phyloP scores from a whole-genome alignment of 2,888 invertebrate genomes.

The Melanophora roralis region DNA sequence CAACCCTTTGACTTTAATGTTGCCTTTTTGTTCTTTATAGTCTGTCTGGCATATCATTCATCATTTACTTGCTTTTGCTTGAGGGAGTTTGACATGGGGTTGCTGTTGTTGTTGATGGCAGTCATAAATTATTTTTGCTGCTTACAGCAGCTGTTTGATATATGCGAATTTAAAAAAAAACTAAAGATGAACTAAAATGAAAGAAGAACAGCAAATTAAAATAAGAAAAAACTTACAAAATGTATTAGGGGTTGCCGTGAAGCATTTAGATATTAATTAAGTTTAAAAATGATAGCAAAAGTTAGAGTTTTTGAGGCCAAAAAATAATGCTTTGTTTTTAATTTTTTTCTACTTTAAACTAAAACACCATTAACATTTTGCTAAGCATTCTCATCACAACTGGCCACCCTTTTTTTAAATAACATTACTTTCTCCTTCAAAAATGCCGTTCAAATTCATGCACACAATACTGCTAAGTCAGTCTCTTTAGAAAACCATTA shows the following conservation, averaged over 20 bases:
- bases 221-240: not conserved
- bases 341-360: too few species aligned
- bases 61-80: constrained; percentile 34
- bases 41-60: constrained; percentile 46
- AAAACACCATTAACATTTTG: too few species aligned
- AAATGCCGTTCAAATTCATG: not conserved
- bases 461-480: not conserved
- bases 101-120: constrained; percentile 52
- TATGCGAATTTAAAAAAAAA: constrained; percentile 43
- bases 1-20: constrained; percentile 43
- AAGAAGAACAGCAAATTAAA: not conserved
- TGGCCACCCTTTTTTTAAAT: constrained; percentile 6
- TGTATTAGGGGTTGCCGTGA: not conserved
- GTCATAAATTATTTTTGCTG: constrained; percentile 54
- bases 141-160: constrained; percentile 50
- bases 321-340: too few species aligned
- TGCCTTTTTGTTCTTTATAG: constrained; percentile 18
- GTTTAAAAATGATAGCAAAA: too few species aligned
- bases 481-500: constrained; percentile 9
- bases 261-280: too few species aligned
- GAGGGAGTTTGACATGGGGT: constrained; percentile 28
- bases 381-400: too few species aligned
- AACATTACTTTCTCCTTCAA: constrained; percentile 22
- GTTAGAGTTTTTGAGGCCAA: too few species aligned
- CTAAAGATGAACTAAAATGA: constrained; percentile 14